Evolutionary conservation across 2,888 invertebrate genomes (phyloP).

Genomic region (Pasiphila rectangulata): DNA sequence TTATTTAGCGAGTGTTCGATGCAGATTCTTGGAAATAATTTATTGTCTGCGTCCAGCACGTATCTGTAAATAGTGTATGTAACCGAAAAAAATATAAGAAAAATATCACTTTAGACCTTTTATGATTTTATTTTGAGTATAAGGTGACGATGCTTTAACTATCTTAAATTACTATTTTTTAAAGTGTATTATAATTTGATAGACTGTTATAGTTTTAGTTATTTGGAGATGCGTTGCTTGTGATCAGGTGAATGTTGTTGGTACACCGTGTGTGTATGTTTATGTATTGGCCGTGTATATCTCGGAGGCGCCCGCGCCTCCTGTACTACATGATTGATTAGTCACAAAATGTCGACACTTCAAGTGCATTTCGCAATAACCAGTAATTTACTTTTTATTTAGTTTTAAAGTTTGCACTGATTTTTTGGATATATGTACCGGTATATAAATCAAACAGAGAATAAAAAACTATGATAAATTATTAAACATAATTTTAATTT

Average conservation of each 20-base stretch:
- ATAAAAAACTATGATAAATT: constrained; percentile 54
- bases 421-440: constrained; percentile 58
- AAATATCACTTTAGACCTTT: constrained; percentile 67
- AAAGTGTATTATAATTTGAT: constrained; percentile 79
- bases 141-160: constrained; percentile 81
- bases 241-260: constrained; percentile 52
- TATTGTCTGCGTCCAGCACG: constrained; percentile 65
- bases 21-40: constrained; percentile 66
- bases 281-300: constrained; percentile 7
- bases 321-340: constrained; percentile 28
- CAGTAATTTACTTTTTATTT: constrained; percentile 57
- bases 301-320: constrained; percentile 32
- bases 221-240: constrained; percentile 56
- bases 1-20: constrained; percentile 62
- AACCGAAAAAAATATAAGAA: constrained; percentile 61
- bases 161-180: constrained; percentile 76
- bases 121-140: constrained; percentile 77
- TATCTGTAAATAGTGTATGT: constrained; percentile 73
- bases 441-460: constrained; percentile 59
- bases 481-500: constrained; percentile 38
- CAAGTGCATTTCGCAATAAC: constrained; percentile 53
- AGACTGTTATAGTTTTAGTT: constrained; percentile 81
- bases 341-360: constrained; percentile 32
- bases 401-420: constrained; percentile 68
- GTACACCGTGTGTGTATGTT: constrained; percentile 24